These are phyloP conservation scores for Rapana venosa DNA, from an alignment of 2,888 invertebrate species.

Conservation along the genomic window DNA sequence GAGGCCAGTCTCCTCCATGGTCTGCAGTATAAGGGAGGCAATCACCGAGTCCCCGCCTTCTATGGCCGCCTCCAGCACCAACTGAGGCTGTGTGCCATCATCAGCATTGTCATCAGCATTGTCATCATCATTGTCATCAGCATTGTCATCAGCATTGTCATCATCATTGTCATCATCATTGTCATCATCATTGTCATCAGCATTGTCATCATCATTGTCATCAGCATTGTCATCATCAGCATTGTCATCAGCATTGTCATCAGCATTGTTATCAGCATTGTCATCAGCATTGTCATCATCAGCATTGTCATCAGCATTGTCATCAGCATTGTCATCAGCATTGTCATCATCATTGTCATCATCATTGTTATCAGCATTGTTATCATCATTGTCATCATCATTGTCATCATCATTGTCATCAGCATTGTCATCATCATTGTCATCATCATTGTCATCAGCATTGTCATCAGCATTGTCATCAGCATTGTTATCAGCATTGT, in stretches of 20 bases:
- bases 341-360: neutral
- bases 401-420: neutral
- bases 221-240: neutral
- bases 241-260: neutral
- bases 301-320: neutral
- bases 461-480: no score
- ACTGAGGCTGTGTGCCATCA: slow-evolving; percentile 2
- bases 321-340: neutral
- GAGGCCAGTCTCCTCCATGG: slow-evolving; percentile 43
- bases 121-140: neutral
- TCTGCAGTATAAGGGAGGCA: slow-evolving; percentile 42
- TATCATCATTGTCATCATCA: neutral
- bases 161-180: no score
- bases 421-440: neutral
- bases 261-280: neutral
- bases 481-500: no score
- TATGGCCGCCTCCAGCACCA: slow-evolving; percentile 42
- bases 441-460: no score
- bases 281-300: neutral
- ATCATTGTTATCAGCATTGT: neutral
- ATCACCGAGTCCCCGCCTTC: slow-evolving; percentile 43
- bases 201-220: neutral
- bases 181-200: neutral
- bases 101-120: neutral
- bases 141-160: neutral